phyloP scores from a whole-genome alignment of 2,113 vertebrate genomes.

The Aix galericulata region DNA sequence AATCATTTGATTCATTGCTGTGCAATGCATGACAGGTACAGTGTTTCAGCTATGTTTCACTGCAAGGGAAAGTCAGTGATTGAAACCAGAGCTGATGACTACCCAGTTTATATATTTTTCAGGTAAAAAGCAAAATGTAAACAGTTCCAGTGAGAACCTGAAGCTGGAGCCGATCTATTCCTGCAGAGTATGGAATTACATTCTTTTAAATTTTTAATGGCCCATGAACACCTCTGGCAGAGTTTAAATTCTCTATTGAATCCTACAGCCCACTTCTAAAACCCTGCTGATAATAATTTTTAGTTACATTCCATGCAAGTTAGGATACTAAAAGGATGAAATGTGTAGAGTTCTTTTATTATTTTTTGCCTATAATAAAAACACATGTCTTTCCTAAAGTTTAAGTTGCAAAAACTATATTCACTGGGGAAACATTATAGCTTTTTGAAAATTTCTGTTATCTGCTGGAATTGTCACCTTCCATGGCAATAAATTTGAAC shows the following conservation, averaged over 20 bases:
- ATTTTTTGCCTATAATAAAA: not conserved
- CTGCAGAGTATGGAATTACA: not conserved
- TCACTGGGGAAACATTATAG: not conserved
- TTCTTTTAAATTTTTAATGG: not conserved
- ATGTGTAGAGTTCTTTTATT: not conserved
- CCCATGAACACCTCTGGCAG: not conserved
- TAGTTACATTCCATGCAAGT: not conserved
- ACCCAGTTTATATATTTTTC: not conserved
- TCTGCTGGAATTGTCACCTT: not conserved
- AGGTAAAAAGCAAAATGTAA: not conserved
- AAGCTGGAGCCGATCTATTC: not conserved
- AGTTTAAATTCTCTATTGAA: not conserved
- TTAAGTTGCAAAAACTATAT: not conserved
- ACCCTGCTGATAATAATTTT: not conserved
- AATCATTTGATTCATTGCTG: not conserved
- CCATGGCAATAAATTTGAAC: not conserved
- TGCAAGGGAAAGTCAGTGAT: not conserved
- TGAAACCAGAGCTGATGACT: not conserved
- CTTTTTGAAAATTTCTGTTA: not conserved
- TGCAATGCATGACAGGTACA: not conserved
- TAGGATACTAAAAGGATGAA: not conserved
- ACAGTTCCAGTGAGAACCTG: not conserved
- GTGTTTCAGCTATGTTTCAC: not conserved
- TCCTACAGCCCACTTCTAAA: not conserved
- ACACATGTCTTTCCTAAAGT: not conserved